Evolutionary conservation across 2,888 invertebrate genomes (phyloP).

Genomic region (Frankliniella fusca): DNA sequence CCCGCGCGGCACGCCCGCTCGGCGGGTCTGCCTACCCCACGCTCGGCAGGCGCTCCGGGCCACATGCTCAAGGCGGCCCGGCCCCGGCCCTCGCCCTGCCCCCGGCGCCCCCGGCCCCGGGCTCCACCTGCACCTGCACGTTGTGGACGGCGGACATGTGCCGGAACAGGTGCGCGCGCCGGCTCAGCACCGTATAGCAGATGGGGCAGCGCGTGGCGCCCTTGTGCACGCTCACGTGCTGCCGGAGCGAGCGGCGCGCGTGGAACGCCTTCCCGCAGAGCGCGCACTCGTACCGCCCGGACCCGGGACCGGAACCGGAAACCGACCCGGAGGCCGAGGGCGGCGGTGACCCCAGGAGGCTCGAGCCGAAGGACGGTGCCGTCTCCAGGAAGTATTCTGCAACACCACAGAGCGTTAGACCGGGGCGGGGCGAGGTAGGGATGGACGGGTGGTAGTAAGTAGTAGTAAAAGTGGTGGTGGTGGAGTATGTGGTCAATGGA

Average conservation of each 20-base stretch:
- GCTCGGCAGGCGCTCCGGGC: background rate
- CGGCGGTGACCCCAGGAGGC: too few species aligned
- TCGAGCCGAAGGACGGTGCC: too few species aligned
- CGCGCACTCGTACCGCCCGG: conserved; percentile 18
- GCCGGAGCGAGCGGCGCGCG: conserved; percentile 32
- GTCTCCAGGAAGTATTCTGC: background rate
- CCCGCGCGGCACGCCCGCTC: background rate
- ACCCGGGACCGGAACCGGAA: background rate
- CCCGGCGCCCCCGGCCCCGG: background rate
- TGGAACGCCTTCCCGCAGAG: conserved; percentile 32
- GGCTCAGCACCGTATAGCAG: conserved; percentile 34
- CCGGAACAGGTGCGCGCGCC: conserved; percentile 34
- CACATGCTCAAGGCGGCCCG: background rate
- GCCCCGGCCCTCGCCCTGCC: too few species aligned
- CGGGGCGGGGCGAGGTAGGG: background rate
- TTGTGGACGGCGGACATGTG: conserved; percentile 34
- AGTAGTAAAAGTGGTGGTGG: background rate
- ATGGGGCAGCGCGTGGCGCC: conserved; percentile 35
- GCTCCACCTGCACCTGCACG: conserved; percentile 26
- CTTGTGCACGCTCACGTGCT: conserved; percentile 34
- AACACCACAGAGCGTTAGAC: background rate
- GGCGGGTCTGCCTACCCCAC: background rate
- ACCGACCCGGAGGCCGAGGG: background rate
- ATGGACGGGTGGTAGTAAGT: background rate
- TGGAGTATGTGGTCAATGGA: background rate